phyloP scores from a whole-genome alignment of 2,888 invertebrate species.

The Drosophila demipolita region DNA sequence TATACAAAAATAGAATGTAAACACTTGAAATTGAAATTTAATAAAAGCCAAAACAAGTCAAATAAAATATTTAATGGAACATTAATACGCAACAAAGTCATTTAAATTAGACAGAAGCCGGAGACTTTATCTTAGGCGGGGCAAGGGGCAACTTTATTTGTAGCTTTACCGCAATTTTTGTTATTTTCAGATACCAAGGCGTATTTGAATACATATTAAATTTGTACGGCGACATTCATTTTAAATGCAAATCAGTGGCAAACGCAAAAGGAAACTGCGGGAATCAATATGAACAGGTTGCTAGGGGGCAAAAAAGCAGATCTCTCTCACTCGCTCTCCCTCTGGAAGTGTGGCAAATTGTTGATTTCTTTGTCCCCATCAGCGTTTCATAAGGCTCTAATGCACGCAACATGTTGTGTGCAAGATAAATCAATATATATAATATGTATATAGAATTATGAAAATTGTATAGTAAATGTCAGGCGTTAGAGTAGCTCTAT shows the following conservation, averaged over 20 bases:
- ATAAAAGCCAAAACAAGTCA: conserved; percentile 65
- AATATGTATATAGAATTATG: not conserved
- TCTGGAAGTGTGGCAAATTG: conserved; percentile 23
- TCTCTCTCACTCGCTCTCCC: not conserved
- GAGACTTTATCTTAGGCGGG: conserved; percentile 1
- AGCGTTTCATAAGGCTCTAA: conserved; percentile 3
- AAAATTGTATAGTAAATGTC: not conserved
- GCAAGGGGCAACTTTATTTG: not conserved
- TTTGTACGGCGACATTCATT: conserved; percentile 65
- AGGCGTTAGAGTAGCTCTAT: not conserved
- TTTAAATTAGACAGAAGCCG: conserved; percentile 65
- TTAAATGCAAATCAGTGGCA: conserved; percentile 74
- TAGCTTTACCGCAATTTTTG: conserved; percentile 12
- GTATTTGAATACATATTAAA: conserved; percentile 79
- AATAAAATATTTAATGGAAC: conserved; percentile 79
- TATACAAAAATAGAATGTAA: conserved; percentile 65
- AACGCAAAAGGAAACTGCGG: conserved; percentile 27
- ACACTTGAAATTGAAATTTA: conserved; percentile 77
- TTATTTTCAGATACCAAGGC: conserved; percentile 34
- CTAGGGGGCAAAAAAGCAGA: conserved; percentile 5
- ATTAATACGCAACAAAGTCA: conserved; percentile 71
- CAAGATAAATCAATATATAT: conserved; percentile 11
- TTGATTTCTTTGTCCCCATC: conserved; percentile 12
- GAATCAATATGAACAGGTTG: conserved; percentile 67
- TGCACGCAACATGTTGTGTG: conserved; percentile 15